These are phyloP conservation scores for Oscheius onirici DNA, from an alignment of 2,888 invertebrate species.

Conservation along the genomic window DNA sequence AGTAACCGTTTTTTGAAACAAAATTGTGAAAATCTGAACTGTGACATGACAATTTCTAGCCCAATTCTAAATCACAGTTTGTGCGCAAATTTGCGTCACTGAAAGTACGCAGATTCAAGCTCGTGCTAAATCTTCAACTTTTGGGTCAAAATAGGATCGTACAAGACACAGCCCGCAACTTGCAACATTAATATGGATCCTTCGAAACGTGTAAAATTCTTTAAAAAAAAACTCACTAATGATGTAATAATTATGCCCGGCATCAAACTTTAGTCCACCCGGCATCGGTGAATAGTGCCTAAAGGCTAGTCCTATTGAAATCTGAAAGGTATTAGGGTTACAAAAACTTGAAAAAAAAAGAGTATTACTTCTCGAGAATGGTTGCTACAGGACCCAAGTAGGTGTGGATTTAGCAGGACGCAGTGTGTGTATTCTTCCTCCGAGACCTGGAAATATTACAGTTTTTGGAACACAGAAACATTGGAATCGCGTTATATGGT, in stretches of 20 bases:
- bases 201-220: too few species aligned
- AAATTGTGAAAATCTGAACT: too few species aligned
- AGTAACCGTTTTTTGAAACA: too few species aligned
- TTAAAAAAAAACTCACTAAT: constrained; percentile 59
- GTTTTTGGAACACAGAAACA: too few species aligned
- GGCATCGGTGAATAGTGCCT: constrained; percentile 70
- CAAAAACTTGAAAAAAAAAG: neutral
- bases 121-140: too few species aligned
- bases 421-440: constrained; percentile 58
- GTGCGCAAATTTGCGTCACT: too few species aligned
- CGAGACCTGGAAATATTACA: constrained; percentile 40
- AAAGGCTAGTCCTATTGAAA: constrained; percentile 68
- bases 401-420: constrained; percentile 40
- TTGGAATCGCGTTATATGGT: neutral
- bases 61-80: too few species aligned
- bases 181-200: too few species aligned
- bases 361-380: constrained; percentile 41
- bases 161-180: too few species aligned
- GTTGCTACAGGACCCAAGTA: constrained; percentile 53
- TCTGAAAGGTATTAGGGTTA: constrained; percentile 30
- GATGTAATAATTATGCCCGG: constrained; percentile 68
- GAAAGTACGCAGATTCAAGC: too few species aligned
- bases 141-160: too few species aligned
- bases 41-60: too few species aligned
- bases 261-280: constrained; percentile 66